Conservation (phyloP, 2,888 invertebrate genomes). For the Gymnocheta viridis region DNA sequence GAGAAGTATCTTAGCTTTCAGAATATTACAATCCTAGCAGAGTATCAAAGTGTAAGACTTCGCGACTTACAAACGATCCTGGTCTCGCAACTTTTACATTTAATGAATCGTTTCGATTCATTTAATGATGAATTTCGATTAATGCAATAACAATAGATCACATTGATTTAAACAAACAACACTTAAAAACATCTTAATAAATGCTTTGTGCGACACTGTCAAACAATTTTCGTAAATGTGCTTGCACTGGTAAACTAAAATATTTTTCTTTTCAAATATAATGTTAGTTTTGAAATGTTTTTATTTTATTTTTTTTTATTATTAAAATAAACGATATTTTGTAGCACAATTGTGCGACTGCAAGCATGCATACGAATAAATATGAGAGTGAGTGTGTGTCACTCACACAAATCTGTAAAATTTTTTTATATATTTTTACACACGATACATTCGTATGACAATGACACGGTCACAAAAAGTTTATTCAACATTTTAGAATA, state of each 20-base stretch:
- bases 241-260: background rate
- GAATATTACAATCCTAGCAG: too few species aligned
- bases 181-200: too few species aligned
- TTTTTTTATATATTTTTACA: conserved; percentile 21
- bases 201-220: background rate
- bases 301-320: background rate
- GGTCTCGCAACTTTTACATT: too few species aligned
- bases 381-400: conserved; percentile 8
- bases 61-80: too few species aligned
- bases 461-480: conserved; percentile 25
- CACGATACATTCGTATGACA: conserved; percentile 15
- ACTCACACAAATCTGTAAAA: conserved; percentile 25
- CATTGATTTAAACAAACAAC: too few species aligned
- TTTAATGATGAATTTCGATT: too few species aligned
- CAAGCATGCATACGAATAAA: background rate
- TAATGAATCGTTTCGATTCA: too few species aligned
- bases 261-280: conserved; percentile 10
- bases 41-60: too few species aligned
- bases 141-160: too few species aligned
- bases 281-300: conserved; percentile 19
- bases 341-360: background rate
- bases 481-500: conserved; percentile 28
- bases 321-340: background rate
- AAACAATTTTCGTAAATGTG: background rate
- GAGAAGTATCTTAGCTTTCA: too few species aligned